Conservation (phyloP, 2,797 vertebrate species). For the Urophycis tenuis region DNA sequence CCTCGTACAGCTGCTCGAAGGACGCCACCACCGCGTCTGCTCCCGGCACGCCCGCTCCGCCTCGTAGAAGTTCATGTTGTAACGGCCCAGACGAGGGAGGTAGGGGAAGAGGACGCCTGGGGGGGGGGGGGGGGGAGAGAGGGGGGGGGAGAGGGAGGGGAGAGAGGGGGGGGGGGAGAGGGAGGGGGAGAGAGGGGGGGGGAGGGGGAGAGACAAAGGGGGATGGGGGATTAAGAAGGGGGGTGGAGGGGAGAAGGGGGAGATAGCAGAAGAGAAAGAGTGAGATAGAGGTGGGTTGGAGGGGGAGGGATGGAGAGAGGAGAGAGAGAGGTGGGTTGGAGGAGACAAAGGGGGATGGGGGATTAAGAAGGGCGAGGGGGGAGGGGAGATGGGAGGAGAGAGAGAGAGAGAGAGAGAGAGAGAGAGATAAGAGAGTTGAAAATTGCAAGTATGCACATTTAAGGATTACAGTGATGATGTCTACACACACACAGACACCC, state of each 20-base stretch:
- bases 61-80: slow-evolving; percentile 88
- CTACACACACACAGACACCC: not conserved
- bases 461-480: not conserved
- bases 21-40: slow-evolving; percentile 86
- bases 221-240: not conserved
- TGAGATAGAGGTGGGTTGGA: not conserved
- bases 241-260: not conserved
- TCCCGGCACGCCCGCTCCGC: slow-evolving; percentile 80
- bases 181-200: not conserved
- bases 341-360: not conserved
- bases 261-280: not conserved
- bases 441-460: not conserved
- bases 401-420: too few relatives aligned
- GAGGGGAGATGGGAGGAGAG: not conserved
- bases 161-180: not conserved
- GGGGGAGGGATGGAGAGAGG: not conserved
- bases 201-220: not conserved
- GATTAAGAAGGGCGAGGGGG: not conserved
- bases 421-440: not conserved
- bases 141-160: not conserved
- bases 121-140: not conserved
- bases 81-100: slow-evolving; percentile 83
- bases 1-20: slow-evolving; percentile 85
- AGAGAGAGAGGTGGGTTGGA: not conserved
- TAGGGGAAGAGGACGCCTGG: slow-evolving; percentile 89